These are phyloP conservation scores for Danio aesculapii DNA, from an alignment of 2,797 vertebrate genomes.

Conservation along the genomic window DNA sequence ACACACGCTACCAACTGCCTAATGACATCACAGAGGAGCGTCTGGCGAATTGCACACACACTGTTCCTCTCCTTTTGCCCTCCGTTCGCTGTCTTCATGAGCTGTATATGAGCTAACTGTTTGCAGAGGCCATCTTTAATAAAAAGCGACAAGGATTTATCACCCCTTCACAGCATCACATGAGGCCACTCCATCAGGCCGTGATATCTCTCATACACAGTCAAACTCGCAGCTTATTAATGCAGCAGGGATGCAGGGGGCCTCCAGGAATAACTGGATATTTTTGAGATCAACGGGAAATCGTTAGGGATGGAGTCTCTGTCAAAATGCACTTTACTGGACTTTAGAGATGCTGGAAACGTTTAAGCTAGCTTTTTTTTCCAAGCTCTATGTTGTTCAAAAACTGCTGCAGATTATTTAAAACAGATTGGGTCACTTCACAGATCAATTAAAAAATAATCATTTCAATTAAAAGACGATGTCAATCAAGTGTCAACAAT, in stretches of 20 bases:
- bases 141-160: slow-evolving; percentile 82
- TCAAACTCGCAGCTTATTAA: slow-evolving; percentile 75
- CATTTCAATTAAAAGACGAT: no score
- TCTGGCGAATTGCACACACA: slow-evolving; percentile 27
- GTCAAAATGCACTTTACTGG: neutral
- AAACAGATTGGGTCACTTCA: no score
- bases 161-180: slow-evolving; percentile 75
- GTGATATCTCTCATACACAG: slow-evolving; percentile 66
- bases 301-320: slow-evolving; percentile 62
- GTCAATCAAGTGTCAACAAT: no score
- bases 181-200: slow-evolving; percentile 76
- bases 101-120: slow-evolving; percentile 75
- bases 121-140: slow-evolving; percentile 79
- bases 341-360: no score
- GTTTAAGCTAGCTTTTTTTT: no score
- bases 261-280: slow-evolving; percentile 66
- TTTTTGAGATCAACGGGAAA: slow-evolving; percentile 69
- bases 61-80: slow-evolving; percentile 40
- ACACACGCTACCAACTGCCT: slow-evolving; percentile 44
- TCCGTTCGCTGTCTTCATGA: slow-evolving; percentile 61
- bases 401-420: no score
- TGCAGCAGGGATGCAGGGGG: slow-evolving; percentile 68
- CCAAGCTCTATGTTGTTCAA: no score
- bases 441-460: no score
- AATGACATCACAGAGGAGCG: slow-evolving; percentile 43